These are phyloP conservation scores for Penelope pileata DNA, from an alignment of 2,113 vertebrate genomes.

Conservation along the genomic window DNA sequence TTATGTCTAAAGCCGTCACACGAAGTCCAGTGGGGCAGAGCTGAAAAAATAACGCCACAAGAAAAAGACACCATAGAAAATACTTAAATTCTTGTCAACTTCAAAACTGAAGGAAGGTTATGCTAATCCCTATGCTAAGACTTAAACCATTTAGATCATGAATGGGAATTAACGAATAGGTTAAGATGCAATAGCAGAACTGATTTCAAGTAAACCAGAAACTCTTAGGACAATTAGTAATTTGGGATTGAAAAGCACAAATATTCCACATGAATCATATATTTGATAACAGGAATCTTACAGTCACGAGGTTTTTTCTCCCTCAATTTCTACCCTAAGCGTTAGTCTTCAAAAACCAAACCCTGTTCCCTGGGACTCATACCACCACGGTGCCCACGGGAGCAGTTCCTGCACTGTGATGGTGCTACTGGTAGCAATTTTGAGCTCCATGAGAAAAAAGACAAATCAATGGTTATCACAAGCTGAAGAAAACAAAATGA, in stretches of 20 bases:
- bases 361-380: fast-evolving
- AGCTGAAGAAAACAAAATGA: background rate
- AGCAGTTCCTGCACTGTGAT: background rate
- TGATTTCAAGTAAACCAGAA: background rate
- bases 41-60: background rate
- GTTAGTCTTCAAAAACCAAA: background rate
- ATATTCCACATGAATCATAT: background rate
- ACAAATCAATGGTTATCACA: conserved; percentile 16
- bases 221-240: background rate
- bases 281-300: background rate
- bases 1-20: conserved; percentile 32
- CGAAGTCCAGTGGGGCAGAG: background rate
- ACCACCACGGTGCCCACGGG: background rate
- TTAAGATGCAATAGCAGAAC: background rate
- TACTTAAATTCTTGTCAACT: background rate
- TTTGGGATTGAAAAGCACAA: background rate
- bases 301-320: background rate
- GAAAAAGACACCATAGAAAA: background rate
- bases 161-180: background rate
- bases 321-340: background rate
- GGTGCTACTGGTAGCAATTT: background rate
- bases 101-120: background rate
- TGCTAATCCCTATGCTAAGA: background rate
- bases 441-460: conserved; percentile 5
- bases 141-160: background rate